Evolutionary conservation across 2,888 invertebrate genomes (phyloP).

Genomic region (Suillia variegata): DNA sequence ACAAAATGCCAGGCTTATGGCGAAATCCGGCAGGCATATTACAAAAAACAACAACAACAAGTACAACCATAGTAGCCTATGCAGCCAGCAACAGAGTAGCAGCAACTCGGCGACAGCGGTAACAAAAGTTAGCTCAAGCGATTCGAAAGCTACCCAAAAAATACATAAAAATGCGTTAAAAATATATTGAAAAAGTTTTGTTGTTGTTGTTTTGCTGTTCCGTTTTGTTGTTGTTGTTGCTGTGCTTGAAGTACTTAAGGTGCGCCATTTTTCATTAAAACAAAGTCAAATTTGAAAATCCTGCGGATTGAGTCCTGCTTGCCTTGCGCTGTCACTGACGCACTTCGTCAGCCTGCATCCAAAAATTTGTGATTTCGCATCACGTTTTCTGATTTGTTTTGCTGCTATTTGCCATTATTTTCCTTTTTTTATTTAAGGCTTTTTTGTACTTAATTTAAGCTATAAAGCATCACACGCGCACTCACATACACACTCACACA

Average conservation of each 20-base stretch:
- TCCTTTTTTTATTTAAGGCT: too few relatives aligned
- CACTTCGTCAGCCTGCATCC: too few relatives aligned
- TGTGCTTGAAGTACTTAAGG: background rate
- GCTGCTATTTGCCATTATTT: too few relatives aligned
- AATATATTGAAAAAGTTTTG: background rate
- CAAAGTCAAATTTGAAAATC: background rate
- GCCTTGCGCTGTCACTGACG: too few relatives aligned
- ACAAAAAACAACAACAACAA: too few relatives aligned
- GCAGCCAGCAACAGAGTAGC: background rate
- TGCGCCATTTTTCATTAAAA: slow-evolving; percentile 1
- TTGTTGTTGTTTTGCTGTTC: too few relatives aligned
- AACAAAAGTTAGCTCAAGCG: background rate
- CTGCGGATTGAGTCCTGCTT: too few relatives aligned
- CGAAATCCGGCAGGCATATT: background rate
- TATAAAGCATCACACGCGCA: background rate
- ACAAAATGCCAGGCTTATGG: background rate
- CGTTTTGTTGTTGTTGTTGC: too few relatives aligned
- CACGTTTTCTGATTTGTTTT: too few relatives aligned
- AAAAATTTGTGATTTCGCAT: too few relatives aligned
- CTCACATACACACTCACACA: background rate
- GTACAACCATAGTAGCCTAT: too few relatives aligned
- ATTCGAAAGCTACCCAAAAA: background rate
- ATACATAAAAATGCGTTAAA: background rate
- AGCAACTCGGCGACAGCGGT: background rate
- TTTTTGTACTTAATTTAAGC: too few relatives aligned